Evolutionary conservation across 92 coral and sea anemone genomes (phyloP).

Genomic region (Epizoanthus fatuus): DNA sequence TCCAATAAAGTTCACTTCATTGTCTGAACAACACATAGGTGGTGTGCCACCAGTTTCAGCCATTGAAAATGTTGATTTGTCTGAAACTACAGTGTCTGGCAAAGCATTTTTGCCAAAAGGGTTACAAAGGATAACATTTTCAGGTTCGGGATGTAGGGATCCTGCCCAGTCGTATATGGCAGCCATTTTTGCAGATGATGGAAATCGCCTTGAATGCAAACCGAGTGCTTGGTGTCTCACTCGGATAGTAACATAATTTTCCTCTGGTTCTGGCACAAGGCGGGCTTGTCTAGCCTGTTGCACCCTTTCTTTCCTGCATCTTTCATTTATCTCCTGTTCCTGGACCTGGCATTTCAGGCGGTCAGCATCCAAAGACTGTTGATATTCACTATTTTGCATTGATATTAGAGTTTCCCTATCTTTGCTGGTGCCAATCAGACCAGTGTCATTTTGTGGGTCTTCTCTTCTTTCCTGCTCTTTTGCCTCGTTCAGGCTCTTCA

Average conservation of each 20-base stretch:
- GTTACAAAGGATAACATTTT: constrained; percentile 59
- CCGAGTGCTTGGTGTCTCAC: constrained; percentile 1
- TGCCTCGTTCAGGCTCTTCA: background rate
- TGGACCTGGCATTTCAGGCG: no score
- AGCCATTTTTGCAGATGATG: constrained; percentile 38
- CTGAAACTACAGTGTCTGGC: constrained; percentile 50
- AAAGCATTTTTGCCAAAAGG: constrained; percentile 50
- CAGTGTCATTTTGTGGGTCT: background rate
- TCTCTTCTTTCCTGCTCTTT: no score
- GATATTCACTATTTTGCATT: no score
- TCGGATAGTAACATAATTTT: no score
- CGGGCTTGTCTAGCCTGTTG: no score
- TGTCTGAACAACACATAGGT: constrained; percentile 60
- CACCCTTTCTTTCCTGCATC: no score
- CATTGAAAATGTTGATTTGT: constrained; percentile 63
- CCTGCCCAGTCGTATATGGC: constrained; percentile 80
- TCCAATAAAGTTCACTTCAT: constrained; percentile 63
- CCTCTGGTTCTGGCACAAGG: no score
- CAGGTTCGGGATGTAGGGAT: constrained; percentile 61
- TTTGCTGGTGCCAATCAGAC: no score
- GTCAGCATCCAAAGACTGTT: no score
- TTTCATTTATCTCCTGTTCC: no score
- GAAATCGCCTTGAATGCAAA: constrained; percentile 37
- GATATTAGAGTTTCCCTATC: no score
- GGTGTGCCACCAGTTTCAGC: constrained; percentile 49